Percentiles rank a stretch among this genome's conserved stretches.
phyloP scores from a whole-genome alignment of 2,113 vertebrate genomes.

The Toxotes jaculatrix region DNA sequence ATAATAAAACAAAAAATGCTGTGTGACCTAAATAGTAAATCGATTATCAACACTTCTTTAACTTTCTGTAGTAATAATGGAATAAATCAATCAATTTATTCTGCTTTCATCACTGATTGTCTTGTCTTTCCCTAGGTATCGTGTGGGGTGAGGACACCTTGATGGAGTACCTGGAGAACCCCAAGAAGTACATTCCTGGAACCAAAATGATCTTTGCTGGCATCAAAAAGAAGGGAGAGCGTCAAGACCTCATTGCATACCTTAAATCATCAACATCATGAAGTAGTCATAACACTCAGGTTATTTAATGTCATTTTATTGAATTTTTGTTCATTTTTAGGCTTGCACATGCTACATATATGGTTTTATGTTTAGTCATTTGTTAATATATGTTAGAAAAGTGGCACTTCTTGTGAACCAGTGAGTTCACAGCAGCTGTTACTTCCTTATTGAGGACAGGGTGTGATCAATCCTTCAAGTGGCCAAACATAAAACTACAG shows the following conservation, averaged over 20 bases:
- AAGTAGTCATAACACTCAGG: conserved; percentile 17
- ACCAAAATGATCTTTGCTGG: conserved; percentile 91
- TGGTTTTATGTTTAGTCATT: conserved; percentile 64
- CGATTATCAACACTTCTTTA: background rate
- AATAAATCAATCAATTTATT: background rate
- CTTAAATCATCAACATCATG: conserved; percentile 88
- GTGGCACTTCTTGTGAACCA: background rate
- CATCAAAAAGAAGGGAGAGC: conserved; percentile 92
- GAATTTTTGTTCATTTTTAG: conserved; percentile 39
- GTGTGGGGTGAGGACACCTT: conserved; percentile 86
- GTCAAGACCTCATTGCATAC: conserved; percentile 86
- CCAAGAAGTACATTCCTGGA: conserved; percentile 91
- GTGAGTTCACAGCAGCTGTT: background rate
- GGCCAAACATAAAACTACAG: conserved; percentile 57
- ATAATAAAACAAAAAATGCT: too few species aligned
- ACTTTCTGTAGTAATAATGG: too few species aligned
- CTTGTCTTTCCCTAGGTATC: conserved; percentile 75
- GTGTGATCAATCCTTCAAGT: conserved; percentile 16
- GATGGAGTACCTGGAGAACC: conserved; percentile 91
- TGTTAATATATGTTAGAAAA: conserved; percentile 29
- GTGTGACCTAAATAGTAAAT: background rate
- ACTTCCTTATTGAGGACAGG: background rate
- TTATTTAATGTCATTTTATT: conserved; percentile 71
- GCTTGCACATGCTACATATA: conserved; percentile 28
- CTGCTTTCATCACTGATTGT: background rate